A percentile compares a stretch with the other conserved stretches of the same genome.
Conservation (phyloP, 1,140 invertebrate genomes). For the Drosophila kepulauana region DNA sequence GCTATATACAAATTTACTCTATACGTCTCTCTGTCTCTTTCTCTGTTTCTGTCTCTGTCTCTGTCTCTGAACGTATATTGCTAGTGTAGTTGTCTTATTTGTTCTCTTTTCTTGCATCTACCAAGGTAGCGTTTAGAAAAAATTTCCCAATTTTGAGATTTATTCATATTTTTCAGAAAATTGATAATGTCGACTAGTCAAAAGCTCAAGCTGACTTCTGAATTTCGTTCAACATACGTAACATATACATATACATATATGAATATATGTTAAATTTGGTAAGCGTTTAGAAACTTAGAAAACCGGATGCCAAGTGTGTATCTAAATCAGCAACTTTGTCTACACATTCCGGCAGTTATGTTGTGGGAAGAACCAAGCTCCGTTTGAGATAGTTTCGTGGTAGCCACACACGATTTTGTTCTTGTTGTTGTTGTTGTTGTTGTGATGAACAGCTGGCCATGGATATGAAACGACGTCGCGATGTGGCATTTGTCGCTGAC, state of each 20-base stretch:
- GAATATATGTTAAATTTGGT: not conserved
- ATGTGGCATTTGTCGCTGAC: not conserved
- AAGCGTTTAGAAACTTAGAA: not conserved
- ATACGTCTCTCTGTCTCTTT: not conserved
- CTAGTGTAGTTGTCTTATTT: not conserved
- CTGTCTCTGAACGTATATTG: not conserved
- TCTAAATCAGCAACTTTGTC: not conserved
- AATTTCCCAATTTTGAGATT: not conserved
- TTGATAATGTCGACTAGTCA: not conserved
- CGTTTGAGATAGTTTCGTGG: not conserved
- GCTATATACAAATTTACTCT: not conserved
- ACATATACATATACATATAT: slow-evolving; percentile 2
- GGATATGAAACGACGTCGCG: not conserved
- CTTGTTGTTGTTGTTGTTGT: not conserved
- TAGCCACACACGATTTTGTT: not conserved
- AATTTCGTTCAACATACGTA: not conserved
- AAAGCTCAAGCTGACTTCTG: not conserved
- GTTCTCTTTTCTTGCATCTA: not conserved
- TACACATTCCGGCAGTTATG: not conserved
- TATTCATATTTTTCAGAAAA: not conserved
- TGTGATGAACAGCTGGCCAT: not conserved
- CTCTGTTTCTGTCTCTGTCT: too few relatives aligned
- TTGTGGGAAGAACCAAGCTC: not conserved
- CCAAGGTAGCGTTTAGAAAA: too few relatives aligned
- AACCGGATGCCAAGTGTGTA: not conserved